phyloP scores from a whole-genome alignment of 35 echinoderm and acorn worm genomes.

The Heliocidaris erythrogramma region DNA sequence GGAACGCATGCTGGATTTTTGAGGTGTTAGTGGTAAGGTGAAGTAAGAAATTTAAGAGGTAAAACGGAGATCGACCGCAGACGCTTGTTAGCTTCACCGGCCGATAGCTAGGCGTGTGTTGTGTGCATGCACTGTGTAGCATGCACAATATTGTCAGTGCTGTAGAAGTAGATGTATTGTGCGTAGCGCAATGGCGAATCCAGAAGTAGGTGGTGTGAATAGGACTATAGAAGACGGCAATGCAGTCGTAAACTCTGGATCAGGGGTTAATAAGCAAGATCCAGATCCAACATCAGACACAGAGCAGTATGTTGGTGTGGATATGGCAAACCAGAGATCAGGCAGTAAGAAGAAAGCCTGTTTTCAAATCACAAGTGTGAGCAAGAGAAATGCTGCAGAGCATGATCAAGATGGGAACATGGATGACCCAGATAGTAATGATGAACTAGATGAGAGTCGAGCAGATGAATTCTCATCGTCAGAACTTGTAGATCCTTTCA shows the following conservation, averaged over 20 bases:
- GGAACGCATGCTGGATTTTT: conserved; percentile 6
- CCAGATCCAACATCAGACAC: conserved; percentile 43
- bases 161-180: conserved; percentile 35
- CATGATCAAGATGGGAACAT: conserved; percentile 64
- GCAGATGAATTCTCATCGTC: conserved; percentile 87
- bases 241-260: conserved; percentile 40
- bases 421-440: conserved; percentile 89
- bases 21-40: conserved; percentile 22
- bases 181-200: conserved; percentile 56
- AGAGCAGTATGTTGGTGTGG: conserved; percentile 39
- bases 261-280: conserved; percentile 47
- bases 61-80: background rate
- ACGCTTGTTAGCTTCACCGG: conserved; percentile 38
- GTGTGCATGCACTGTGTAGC: conserved; percentile 29
- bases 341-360: conserved; percentile 78
- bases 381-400: conserved; percentile 61
- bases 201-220: conserved; percentile 52
- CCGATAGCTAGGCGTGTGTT: conserved; percentile 10
- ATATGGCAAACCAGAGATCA: background rate
- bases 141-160: background rate
- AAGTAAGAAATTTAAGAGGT: conserved; percentile 23
- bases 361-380: conserved; percentile 98
- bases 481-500: conserved; percentile 73
- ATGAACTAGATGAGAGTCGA: conserved; percentile 96
- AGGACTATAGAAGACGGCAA: conserved; percentile 50